phyloP scores from a whole-genome alignment of 2,888 invertebrate genomes.

The Rugalucina vietnamica region DNA sequence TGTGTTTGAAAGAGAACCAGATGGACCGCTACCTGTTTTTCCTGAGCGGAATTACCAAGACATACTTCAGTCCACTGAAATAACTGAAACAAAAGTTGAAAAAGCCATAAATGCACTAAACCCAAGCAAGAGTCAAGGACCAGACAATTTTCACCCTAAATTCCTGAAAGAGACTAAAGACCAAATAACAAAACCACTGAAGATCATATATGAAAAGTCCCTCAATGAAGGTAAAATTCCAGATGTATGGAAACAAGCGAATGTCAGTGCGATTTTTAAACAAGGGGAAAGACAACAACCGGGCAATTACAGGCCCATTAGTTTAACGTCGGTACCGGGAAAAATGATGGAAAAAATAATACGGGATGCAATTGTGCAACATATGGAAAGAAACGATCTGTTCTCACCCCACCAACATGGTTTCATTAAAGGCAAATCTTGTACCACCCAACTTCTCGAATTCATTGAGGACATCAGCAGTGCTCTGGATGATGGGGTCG shows the following conservation, averaged over 20 bases:
- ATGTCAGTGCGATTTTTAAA: neutral
- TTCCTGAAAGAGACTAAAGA: neutral
- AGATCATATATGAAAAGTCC: neutral
- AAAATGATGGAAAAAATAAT: neutral
- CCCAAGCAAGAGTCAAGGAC: neutral
- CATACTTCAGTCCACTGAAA: neutral
- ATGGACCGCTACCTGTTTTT: neutral
- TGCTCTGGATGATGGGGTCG: too few relatives aligned
- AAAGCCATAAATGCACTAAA: neutral
- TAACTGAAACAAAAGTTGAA: neutral
- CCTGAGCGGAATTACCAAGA: neutral
- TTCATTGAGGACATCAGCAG: neutral
- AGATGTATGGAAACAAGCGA: neutral
- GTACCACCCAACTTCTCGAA: neutral
- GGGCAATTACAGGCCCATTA: too few relatives aligned
- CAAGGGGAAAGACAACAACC: too few relatives aligned
- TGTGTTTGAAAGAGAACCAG: neutral
- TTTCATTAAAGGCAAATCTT: neutral
- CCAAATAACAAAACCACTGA: neutral
- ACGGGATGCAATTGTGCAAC: neutral
- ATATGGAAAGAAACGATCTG: neutral
- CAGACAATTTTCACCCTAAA: constrained; percentile 11
- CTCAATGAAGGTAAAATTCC: neutral
- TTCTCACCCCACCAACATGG: neutral
- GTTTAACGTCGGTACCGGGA: neutral